These are phyloP conservation scores for Drosophila antonietae DNA, from an alignment of 2,888 invertebrate species.

Conservation along the genomic window DNA sequence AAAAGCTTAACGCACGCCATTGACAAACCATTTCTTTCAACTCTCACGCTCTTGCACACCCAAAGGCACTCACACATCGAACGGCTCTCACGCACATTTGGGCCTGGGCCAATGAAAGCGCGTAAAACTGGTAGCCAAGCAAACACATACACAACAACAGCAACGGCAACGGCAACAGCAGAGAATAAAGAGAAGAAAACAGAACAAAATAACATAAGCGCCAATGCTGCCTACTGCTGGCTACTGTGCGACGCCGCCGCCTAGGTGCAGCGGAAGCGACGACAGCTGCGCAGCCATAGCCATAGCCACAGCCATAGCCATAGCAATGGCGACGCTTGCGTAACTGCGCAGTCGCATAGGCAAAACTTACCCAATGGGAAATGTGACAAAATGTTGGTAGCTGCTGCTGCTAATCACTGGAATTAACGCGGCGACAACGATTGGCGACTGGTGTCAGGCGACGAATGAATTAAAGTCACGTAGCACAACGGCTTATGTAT, in stretches of 20 bases:
- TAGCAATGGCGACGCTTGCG: conserved; percentile 56
- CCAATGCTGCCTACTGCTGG: conserved; percentile 42
- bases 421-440: conserved; percentile 46
- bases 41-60: conserved; percentile 22
- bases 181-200: conserved; percentile 13
- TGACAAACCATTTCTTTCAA: conserved; percentile 38
- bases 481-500: conserved; percentile 28
- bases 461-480: conserved; percentile 45
- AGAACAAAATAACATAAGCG: conserved; percentile 38
- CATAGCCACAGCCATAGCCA: conserved; percentile 42
- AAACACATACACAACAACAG: conserved; percentile 28
- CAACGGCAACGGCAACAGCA: conserved; percentile 17
- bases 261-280: conserved; percentile 32
- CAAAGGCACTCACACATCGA: conserved; percentile 12
- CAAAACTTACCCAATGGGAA: conserved; percentile 58
- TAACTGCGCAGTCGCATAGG: conserved; percentile 53
- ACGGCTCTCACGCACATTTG: conserved; percentile 63
- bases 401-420: conserved; percentile 43
- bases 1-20: conserved; percentile 67
- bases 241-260: conserved; percentile 60
- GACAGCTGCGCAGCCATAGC: conserved; percentile 50
- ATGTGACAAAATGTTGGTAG: conserved; percentile 17
- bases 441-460: conserved; percentile 7
- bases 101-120: conserved; percentile 82
- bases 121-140: conserved; percentile 83